These are phyloP conservation scores for Acrocephalus arundinaceus DNA, from an alignment of 2,113 vertebrate species.

Conservation along the genomic window DNA sequence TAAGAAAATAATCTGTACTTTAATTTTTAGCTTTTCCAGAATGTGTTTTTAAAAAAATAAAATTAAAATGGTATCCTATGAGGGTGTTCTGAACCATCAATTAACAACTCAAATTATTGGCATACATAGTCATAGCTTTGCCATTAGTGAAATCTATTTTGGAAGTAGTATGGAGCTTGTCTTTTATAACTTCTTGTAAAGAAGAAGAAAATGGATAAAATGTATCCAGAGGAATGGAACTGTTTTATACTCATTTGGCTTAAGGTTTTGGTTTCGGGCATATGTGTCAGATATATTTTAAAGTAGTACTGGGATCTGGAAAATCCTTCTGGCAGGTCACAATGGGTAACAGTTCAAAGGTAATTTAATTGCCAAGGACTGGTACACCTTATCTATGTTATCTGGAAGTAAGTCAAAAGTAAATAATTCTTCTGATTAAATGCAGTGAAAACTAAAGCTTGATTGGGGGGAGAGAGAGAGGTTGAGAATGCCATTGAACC, in stretches of 20 bases:
- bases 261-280: background rate
- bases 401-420: constrained; percentile 1
- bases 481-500: background rate
- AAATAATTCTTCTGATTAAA: constrained; percentile 1
- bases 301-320: background rate
- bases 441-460: background rate
- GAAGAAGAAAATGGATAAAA: background rate
- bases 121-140: background rate
- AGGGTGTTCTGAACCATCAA: background rate
- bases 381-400: background rate
- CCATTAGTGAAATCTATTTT: background rate
- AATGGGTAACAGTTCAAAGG: background rate
- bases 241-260: background rate
- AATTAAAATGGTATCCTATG: background rate
- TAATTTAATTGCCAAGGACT: constrained; percentile 3
- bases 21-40: background rate
- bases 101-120: background rate
- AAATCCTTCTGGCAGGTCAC: constrained; percentile 23
- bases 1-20: background rate
- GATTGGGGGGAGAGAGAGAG: background rate
- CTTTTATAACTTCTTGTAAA: background rate
- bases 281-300: background rate
- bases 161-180: background rate
- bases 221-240: background rate
- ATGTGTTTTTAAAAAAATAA: background rate